These are phyloP conservation scores for Siniperca obscura DNA, from an alignment of 2,797 vertebrate genomes.

Conservation along the genomic window DNA sequence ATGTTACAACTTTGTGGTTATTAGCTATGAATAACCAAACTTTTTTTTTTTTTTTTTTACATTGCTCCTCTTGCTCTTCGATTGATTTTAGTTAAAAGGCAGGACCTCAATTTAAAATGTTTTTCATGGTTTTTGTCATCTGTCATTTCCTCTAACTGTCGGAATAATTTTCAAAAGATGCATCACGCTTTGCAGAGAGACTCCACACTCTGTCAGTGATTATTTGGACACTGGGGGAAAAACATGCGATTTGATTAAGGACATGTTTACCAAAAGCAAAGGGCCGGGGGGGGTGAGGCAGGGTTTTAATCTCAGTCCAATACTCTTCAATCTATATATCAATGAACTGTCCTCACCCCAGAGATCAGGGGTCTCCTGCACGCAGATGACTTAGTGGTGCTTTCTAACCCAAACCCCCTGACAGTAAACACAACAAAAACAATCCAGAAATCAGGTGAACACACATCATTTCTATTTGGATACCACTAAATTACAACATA, in stretches of 20 bases:
- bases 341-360: no score
- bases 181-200: constrained; percentile 6
- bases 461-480: background rate
- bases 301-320: no score
- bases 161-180: constrained; percentile 9
- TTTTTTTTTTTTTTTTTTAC: background rate
- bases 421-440: no score
- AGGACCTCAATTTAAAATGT: background rate
- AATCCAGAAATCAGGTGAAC: no score
- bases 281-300: no score
- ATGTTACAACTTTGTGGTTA: background rate
- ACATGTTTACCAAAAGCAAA: no score
- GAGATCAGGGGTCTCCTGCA: no score
- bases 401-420: no score
- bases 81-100: background rate
- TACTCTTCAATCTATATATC: no score
- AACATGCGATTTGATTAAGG: no score
- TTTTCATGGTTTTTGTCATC: constrained; percentile 13
- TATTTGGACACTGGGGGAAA: background rate
- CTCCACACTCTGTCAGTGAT: background rate
- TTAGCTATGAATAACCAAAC: background rate
- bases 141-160: constrained; percentile 8
- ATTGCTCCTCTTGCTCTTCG: background rate
- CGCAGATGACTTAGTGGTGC: no score
- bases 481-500: background rate